Evolutionary conservation across 1,140 invertebrate genomes (phyloP), one percentile per base, ranked within the genome.

Genomic region (Tigriopus japonicus): DNA sequence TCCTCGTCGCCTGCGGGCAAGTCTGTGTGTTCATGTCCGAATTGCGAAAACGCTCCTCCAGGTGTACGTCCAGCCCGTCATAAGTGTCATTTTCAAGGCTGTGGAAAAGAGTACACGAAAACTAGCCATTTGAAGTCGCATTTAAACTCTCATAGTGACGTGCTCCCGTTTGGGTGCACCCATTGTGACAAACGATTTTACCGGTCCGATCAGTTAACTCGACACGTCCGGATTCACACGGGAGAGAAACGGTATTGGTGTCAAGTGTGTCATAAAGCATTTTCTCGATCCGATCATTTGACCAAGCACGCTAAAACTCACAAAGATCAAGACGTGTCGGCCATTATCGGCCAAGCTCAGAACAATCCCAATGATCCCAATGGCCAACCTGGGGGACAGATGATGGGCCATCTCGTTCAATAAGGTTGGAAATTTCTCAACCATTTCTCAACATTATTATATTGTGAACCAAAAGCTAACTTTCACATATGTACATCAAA

Each of bases 221-320:
- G 81, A 42, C 81, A 83, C 67, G 73, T 75, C 23, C 69, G 81
- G 15, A 83, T 81, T 3, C 80, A 83, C 67, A 75, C 77, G 42
- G 81, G 81, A 1, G 81, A 83, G 67, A 82, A 82, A 68, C 77
- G 79, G 60, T 82, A 82, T 65, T 70, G 70, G 1, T 82, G 81
- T 69, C 73, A 74, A 1, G 74, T 80, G 19, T 82, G 81, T 67
- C 74, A 73, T 59, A 80, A 81, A 67, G 73, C 77, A 62, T 82
- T 82, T 68, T 82, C 81, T 78, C 71, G 81, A 17, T 80, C 72
- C 56, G 77, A 78, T 65, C 76, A 78, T 65, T 69, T 78, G 17
- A 41, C 24, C 21, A 58, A 58, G 28, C 55, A 58, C 40, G 15
- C 21, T 10, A 58, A 58, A 23, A 58, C 24, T 7, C 55, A 58